Evolutionary conservation across 1,140 invertebrate genomes (phyloP), one percentile per base, ranked within the genome.

Genomic region (Watersipora subatra): DNA sequence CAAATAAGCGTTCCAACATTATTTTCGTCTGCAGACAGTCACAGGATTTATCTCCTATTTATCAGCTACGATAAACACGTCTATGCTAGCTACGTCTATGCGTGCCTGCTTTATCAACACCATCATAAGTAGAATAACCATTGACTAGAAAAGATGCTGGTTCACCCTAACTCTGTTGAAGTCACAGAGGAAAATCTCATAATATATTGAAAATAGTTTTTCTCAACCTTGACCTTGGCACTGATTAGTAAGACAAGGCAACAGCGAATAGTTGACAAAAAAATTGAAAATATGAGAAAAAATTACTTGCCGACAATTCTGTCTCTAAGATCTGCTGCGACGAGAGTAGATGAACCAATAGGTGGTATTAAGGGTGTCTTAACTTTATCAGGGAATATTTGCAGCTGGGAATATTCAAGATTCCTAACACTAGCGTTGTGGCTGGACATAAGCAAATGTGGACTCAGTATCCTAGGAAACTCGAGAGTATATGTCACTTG

Each of bases 311-410:
- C 79, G 65, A 76, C 66, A 57, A 80, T 73, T 70, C 69, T 74
- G 62, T 80, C 77, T 64, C 71, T 72, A 3, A 80, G 67, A 26
- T 73, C 69, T 67, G 73, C 69, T 29, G 74, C 69, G 62, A 76
- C 73, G 3, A 76, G 70, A 1, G 63, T 56, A 30, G 72, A 73
- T 1, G 76, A 72, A 63, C 70, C 73, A 19, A 70, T 59, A 7
- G 79, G 79, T 26, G 76, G 75, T 25, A 80, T 62, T 19, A 81
- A 66, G 2, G 79, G 79, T 12, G 78, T 78, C 69, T 77, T 77
- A 28, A 79, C 75, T 27, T 76, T 57, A 69, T 69, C 76, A 15
- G 78, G 73, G 63, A 79, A 69, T 1, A 78, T 80, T 67, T 81
- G 78, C 34, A 73, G 70, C 69, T 81, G 77, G 2, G 78, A 78